Percentiles rank a stretch among this genome's conserved stretches.
Conservation (phyloP, 1,140 invertebrate genomes). For the Drosophila teissieri region DNA sequence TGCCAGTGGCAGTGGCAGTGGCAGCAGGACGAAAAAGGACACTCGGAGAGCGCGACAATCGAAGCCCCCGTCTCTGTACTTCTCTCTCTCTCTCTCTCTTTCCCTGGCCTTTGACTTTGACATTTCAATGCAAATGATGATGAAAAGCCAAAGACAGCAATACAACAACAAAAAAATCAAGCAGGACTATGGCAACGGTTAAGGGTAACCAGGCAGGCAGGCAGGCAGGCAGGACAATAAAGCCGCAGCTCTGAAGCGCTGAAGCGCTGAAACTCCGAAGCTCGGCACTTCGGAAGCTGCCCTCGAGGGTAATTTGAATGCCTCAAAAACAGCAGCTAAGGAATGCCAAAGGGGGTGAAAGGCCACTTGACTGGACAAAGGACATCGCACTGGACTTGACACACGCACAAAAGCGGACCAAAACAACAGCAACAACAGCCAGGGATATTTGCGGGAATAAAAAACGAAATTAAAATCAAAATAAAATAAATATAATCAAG, state of each 20-base stretch:
- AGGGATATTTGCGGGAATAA: not conserved
- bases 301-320: slow-evolving; percentile 73
- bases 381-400: slow-evolving; percentile 72
- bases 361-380: slow-evolving; percentile 78
- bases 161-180: slow-evolving; percentile 51
- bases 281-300: slow-evolving; percentile 47
- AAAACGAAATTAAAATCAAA: no score
- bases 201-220: slow-evolving; percentile 39
- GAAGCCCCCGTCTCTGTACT: slow-evolving; percentile 31
- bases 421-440: not conserved
- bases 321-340: slow-evolving; percentile 48
- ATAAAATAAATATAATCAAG: not conserved
- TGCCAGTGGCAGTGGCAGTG: slow-evolving; percentile 2
- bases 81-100: not conserved
- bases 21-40: slow-evolving; percentile 31
- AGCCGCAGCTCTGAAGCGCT: slow-evolving; percentile 13
- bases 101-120: slow-evolving; percentile 67
- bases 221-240: slow-evolving; percentile 58
- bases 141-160: slow-evolving; percentile 81
- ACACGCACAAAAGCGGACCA: slow-evolving; percentile 65
- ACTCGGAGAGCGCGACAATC: slow-evolving; percentile 56
- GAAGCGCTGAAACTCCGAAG: not conserved
- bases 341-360: slow-evolving; percentile 21
- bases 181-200: slow-evolving; percentile 23
- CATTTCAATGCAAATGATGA: slow-evolving; percentile 81